Evolutionary conservation across 2,797 vertebrate species (phyloP).

Genomic region (Melanotaenia parkinsoni): DNA sequence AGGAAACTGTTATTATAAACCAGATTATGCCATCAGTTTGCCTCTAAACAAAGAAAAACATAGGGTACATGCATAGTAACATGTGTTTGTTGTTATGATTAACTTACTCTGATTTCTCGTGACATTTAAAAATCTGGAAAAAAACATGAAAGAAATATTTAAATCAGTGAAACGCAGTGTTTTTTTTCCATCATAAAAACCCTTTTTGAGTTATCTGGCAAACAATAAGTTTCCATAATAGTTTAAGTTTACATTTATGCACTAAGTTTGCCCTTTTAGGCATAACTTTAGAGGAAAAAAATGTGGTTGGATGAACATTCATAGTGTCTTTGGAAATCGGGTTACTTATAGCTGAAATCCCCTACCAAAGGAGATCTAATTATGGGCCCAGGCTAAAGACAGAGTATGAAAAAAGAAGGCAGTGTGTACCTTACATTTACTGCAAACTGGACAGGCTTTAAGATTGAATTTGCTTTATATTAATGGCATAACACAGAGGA

Average conservation of each 20-base stretch:
- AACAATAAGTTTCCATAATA: background rate
- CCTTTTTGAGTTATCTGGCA: background rate
- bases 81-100: background rate
- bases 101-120: background rate
- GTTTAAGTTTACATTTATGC: slow-evolving; percentile 8
- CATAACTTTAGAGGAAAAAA: background rate
- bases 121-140: background rate
- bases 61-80: background rate
- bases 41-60: background rate
- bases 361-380: slow-evolving; percentile 7
- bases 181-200: background rate
- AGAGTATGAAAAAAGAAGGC: background rate
- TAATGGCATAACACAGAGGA: background rate
- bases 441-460: background rate
- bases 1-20: background rate
- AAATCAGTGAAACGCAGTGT: background rate
- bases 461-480: slow-evolving; percentile 14
- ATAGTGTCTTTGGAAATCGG: background rate
- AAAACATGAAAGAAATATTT: background rate
- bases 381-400: background rate
- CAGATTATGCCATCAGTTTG: background rate
- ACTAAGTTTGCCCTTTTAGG: background rate
- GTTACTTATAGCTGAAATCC: slow-evolving; percentile 7
- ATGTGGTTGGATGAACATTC: background rate
- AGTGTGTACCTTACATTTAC: slow-evolving; percentile 10